Evolutionary conservation across 2,888 invertebrate species (phyloP), one percentile per base, ranked within the genome.

Genomic region (Mongoloraphidia duomilia): DNA sequence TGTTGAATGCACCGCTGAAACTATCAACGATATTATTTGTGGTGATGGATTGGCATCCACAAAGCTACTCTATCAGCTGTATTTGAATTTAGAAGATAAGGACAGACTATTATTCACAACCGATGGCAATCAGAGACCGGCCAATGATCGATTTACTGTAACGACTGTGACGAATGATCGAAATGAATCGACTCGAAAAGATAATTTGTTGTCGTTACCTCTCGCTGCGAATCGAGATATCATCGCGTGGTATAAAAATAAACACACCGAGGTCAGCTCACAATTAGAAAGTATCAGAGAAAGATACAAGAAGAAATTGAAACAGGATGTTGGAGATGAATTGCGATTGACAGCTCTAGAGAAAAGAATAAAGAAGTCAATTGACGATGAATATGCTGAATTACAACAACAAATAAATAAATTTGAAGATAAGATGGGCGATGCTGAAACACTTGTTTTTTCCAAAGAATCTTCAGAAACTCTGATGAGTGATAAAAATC

Each of bases 51-150:
- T 72, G 9, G 62, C 73, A 1, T 63, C 77, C 8, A 63, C 79
- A 5, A 69, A 74, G 34, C 58, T 82, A 2, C 77, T 79, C 59
- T 80, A 80, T 61, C 73, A 76, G 61, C 61, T 81, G 5, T 80
- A 76, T 58, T 64, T 80, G 9, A 69, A 71, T 52, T 64, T 81
- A 44, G 76, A 79, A 55, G 74, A 73, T 58, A 75, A 71, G 60
- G 74, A 76, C 56, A 69, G 72, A 42, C 66, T 74, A 11, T 66
- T 74, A 53, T 61, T 66, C 49, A 73, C 73, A 56, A 60, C 64
- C 35, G 63, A 59, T 57, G 63, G 69, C 12, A 55, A 63, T 37
- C 66, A 67, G 52, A 60, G 36, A 35, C 54, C 55, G 3, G 17
- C 65, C 50, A 56, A 61, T 46, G 63, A 65, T 42, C 62, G 66